Evolutionary conservation across 2,888 invertebrate species (phyloP).

Genomic region (Apamea anceps): DNA sequence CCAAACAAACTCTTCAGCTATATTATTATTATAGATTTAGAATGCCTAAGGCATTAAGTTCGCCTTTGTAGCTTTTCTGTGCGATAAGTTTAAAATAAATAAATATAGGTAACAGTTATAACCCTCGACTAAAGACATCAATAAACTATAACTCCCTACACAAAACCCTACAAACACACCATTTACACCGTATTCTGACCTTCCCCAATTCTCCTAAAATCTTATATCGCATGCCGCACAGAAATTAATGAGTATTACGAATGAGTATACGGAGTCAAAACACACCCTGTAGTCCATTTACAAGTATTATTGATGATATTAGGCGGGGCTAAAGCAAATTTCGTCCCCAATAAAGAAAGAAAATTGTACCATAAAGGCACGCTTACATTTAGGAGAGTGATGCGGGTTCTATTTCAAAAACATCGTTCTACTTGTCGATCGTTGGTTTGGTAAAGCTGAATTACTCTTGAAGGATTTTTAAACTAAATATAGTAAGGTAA

Average conservation of each 20-base stretch:
- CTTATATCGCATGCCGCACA: constrained; percentile 78
- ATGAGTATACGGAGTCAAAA: constrained; percentile 74
- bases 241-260: constrained; percentile 79
- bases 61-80: too few species aligned
- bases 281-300: constrained; percentile 81
- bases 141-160: background rate
- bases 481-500: too few species aligned
- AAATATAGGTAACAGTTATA: too few species aligned
- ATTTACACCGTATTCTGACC: constrained; percentile 43
- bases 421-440: background rate
- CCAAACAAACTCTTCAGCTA: background rate
- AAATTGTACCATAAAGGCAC: constrained; percentile 45
- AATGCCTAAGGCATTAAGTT: too few species aligned
- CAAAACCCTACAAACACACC: constrained; percentile 10
- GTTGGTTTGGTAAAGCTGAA: background rate
- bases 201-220: constrained; percentile 61
- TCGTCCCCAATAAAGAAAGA: constrained; percentile 63
- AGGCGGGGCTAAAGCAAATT: constrained; percentile 70
- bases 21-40: background rate
- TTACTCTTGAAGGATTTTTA: background rate
- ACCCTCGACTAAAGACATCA: background rate
- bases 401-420: constrained; percentile 11
- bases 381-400: constrained; percentile 23
- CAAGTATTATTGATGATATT: constrained; percentile 82
- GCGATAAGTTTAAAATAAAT: too few species aligned